Evolutionary conservation across 2,113 vertebrate genomes (phyloP), one percentile per base, ranked within the genome.

Genomic region (Pomatorhinus ruficollis): DNA sequence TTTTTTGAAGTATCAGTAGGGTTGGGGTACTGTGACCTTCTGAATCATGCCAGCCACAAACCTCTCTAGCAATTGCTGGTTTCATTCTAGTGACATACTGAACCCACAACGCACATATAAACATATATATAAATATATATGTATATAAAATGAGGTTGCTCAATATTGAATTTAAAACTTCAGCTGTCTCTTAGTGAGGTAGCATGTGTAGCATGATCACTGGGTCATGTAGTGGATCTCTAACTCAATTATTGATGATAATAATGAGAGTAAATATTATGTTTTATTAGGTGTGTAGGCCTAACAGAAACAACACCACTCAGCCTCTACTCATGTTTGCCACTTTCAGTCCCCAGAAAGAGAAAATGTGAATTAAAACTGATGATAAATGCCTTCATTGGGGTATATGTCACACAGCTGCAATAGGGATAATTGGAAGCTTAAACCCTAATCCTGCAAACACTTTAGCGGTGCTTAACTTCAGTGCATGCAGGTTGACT

Each of bases 371-470:
- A 91, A 96, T 93, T 95, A 95, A 90, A 96, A 88, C 45, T 77
- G 54, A 94, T 87, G 74, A 91, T 63, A 93, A 90, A 86, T 60
- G 57, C 75, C 70, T 91, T 95, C 82, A 83, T 50, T 85, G 75
- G 61, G 57, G 63, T 85, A 12, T 90, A 40, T 85, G 84, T 82
- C 91, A 80, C 74, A 69, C 81, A 96, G 91, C 94, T 91, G 90
- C 81, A 66, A 49, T 90, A 66, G 75, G 87, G 63, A 91, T 93
- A 91, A 96, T 88, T 91, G 94, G 74, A 91, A 93, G 54, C 90
- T 96, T 95, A 93, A 95, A 56, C 66, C 47, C 63, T 93, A 95
- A 95, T 91, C 87, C 95, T 91, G 84, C 84, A 87, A 93, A 87
- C 89, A 91, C 75, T 95, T 97, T 75, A 87, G 66, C 35, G 0